Percentiles rank a stretch among this genome's conserved stretches.
phyloP scores from a whole-genome alignment of 2,888 invertebrate species.

The Hirtodrosophila confusa region DNA sequence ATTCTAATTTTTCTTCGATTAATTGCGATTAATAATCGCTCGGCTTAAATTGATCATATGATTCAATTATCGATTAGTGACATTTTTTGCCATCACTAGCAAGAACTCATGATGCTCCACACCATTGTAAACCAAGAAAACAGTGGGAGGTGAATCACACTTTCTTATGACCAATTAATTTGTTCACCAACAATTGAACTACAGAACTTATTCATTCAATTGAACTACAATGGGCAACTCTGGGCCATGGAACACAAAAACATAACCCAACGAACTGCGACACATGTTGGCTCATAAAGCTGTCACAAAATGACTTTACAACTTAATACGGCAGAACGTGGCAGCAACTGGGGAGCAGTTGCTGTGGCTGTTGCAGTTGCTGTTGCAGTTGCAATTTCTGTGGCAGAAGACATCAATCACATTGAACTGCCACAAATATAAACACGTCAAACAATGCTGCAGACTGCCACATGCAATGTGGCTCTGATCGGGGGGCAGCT shows the following conservation, averaged over 20 bases:
- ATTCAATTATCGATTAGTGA: too few species aligned
- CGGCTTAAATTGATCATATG: too few species aligned
- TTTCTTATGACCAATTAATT: too few species aligned
- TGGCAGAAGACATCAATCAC: slow-evolving; percentile 68
- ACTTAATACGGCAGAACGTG: slow-evolving; percentile 65
- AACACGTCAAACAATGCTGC: slow-evolving; percentile 62
- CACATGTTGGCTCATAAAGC: slow-evolving; percentile 71
- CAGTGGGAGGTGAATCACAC: too few species aligned
- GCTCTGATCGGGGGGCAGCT: slow-evolving; percentile 3
- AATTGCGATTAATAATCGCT: too few species aligned
- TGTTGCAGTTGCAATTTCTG: slow-evolving; percentile 4
- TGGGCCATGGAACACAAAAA: neutral
- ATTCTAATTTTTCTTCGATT: too few species aligned
- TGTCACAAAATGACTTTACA: slow-evolving; percentile 80
- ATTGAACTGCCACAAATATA: slow-evolving; percentile 79
- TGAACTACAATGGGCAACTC: too few species aligned
- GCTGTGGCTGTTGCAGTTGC: slow-evolving; percentile 3
- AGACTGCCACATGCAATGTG: slow-evolving; percentile 47
- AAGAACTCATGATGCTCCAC: too few species aligned
- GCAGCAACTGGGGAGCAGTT: slow-evolving; percentile 45
- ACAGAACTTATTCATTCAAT: too few species aligned
- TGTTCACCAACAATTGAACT: too few species aligned
- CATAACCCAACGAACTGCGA: slow-evolving; percentile 30
- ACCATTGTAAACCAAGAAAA: too few species aligned
- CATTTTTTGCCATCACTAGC: too few species aligned